phyloP scores from a whole-genome alignment of 2,797 vertebrate genomes.

The Rhinophrynus dorsalis region DNA sequence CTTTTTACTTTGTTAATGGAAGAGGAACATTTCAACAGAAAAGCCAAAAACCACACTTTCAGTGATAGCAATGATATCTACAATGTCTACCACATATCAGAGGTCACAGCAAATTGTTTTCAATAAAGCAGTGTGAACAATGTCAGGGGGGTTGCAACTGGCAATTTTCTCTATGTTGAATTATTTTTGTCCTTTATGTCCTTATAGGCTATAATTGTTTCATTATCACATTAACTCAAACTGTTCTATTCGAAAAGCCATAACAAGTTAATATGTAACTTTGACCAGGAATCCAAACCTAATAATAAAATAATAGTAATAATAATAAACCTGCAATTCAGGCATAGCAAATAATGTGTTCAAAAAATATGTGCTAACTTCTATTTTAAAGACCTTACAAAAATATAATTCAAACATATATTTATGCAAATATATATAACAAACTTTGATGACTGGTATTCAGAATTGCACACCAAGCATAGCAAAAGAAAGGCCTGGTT shows the following conservation, averaged over 20 bases:
- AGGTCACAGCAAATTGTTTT: constrained; percentile 36
- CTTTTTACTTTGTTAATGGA: neutral
- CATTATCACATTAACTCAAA: constrained; percentile 34
- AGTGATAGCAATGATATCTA: neutral
- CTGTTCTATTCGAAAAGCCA: constrained; percentile 21
- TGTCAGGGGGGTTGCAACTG: constrained; percentile 14
- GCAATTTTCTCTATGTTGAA: constrained; percentile 22
- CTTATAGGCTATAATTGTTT: constrained; percentile 35
- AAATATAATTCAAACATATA: constrained; percentile 15
- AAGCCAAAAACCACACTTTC: constrained; percentile 10
- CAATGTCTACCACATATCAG: constrained; percentile 8
- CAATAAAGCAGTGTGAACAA: constrained; percentile 27
- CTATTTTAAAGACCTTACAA: constrained; percentile 11
- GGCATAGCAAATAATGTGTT: neutral
- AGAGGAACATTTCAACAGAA: neutral
- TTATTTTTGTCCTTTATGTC: constrained; percentile 39
- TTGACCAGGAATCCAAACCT: constrained; percentile 8
- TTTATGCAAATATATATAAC: constrained; percentile 16
- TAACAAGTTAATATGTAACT: constrained; percentile 22
- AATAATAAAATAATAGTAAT: constrained; percentile 17
- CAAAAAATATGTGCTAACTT: constrained; percentile 8
- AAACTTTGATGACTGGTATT: neutral
- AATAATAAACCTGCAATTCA: constrained; percentile 14
- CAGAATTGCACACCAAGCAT: constrained; percentile 17
- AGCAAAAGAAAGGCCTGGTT: constrained; percentile 12